phyloP scores from a whole-genome alignment of 1,140 invertebrate genomes.

The Bombus confusus region DNA sequence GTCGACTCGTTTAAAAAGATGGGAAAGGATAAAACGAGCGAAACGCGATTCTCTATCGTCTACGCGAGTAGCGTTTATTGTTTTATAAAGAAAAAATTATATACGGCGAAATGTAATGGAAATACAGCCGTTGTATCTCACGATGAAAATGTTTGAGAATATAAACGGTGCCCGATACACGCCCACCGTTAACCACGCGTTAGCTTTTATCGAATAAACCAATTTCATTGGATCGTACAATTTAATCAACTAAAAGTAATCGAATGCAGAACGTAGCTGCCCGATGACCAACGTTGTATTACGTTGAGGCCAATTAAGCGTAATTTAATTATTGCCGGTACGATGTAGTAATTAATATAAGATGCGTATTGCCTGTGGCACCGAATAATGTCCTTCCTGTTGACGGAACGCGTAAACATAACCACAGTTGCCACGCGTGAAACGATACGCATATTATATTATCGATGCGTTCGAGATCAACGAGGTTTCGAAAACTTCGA shows the following conservation, averaged over 20 bases:
- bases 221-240: constrained; percentile 46
- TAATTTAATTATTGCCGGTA: constrained; percentile 38
- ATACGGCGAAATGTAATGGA: constrained; percentile 3
- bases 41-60: too few relatives aligned
- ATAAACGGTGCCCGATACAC: background rate
- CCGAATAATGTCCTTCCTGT: background rate
- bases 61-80: too few relatives aligned
- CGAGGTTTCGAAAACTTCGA: background rate
- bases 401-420: background rate
- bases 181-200: constrained; percentile 11
- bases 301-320: constrained; percentile 21
- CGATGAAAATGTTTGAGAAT: constrained; percentile 8
- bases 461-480: background rate
- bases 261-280: constrained; percentile 14
- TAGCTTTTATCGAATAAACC: constrained; percentile 49
- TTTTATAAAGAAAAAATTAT: background rate
- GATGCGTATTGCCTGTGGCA: background rate
- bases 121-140: background rate
- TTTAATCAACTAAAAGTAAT: constrained; percentile 53
- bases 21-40: background rate
- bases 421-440: background rate
- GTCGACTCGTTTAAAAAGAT: background rate
- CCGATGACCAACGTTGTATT: constrained; percentile 5
- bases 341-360: constrained; percentile 47
- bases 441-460: background rate